Conservation (phyloP, 2,113 vertebrate species). For the Hypomesus transpacificus region DNA sequence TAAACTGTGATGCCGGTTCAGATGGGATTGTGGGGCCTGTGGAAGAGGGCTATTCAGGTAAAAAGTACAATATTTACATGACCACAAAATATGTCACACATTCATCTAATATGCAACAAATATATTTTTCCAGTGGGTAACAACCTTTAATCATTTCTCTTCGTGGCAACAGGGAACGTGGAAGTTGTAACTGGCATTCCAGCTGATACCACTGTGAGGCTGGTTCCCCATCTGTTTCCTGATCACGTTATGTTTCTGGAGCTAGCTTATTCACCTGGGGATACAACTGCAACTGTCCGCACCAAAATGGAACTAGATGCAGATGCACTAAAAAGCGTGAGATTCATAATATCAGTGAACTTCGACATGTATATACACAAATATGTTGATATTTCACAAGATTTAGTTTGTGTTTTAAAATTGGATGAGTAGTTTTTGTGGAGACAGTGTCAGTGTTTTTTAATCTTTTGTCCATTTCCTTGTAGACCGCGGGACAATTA, state of each 20-base stretch:
- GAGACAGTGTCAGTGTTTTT: not conserved
- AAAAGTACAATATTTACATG: not conserved
- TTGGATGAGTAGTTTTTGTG: not conserved
- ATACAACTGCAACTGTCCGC: conserved; percentile 29
- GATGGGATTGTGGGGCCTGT: fast-evolving
- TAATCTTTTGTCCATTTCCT: conserved; percentile 21
- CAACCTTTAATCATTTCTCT: not conserved
- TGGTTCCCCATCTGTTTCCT: not conserved
- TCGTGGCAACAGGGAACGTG: conserved; percentile 51
- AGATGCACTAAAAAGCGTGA: conserved; percentile 7
- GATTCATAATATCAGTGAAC: not conserved
- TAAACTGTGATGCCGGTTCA: conserved; percentile 20
- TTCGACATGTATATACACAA: not conserved
- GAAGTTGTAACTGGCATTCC: conserved; percentile 44
- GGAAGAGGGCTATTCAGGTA: not conserved
- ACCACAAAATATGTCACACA: too few relatives aligned
- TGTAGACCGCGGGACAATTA: conserved; percentile 39
- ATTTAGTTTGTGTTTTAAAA: too few relatives aligned
- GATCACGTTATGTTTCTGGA: conserved; percentile 34
- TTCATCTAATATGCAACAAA: too few relatives aligned
- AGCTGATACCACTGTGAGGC: conserved; percentile 7
- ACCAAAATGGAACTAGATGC: conserved; percentile 60
- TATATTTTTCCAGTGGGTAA: too few relatives aligned
- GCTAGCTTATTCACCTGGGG: conserved; percentile 29
- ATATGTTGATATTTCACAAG: too few relatives aligned